Percentiles rank a stretch among this genome's conserved stretches.
These are phyloP conservation scores for Tridacna crocea DNA, from an alignment of 2,888 invertebrate species.

Conservation along the genomic window DNA sequence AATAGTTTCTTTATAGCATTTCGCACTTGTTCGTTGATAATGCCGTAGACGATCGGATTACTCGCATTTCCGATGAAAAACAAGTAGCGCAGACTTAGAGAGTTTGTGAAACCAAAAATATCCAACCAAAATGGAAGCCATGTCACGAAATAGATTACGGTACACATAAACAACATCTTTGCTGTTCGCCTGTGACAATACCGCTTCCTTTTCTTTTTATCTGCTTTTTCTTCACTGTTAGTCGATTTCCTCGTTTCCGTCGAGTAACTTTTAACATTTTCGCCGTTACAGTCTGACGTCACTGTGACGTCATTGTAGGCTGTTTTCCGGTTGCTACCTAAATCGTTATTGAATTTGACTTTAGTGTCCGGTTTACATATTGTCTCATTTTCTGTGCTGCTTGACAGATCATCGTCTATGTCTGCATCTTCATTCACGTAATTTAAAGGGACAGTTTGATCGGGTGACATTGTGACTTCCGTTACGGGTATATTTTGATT, in stretches of 20 bases:
- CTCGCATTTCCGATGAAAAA: constrained; percentile 75
- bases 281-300: constrained; percentile 14
- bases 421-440: not conserved
- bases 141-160: constrained; percentile 72
- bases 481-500: not conserved
- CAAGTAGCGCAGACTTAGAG: constrained; percentile 67
- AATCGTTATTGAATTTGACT: constrained; percentile 14
- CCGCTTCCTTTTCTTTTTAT: constrained; percentile 45
- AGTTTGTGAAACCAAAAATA: constrained; percentile 70
- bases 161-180: constrained; percentile 77
- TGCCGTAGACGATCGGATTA: constrained; percentile 76
- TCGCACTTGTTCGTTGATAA: constrained; percentile 71
- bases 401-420: not conserved
- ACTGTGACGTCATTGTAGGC: constrained; percentile 16
- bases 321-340: not conserved
- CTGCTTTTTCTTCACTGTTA: constrained; percentile 12
- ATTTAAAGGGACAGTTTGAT: not conserved
- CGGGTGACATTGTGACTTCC: not conserved
- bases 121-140: constrained; percentile 80
- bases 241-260: constrained; percentile 10
- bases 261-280: not conserved
- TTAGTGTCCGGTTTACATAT: constrained; percentile 8
- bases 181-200: constrained; percentile 69
- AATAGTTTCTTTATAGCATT: constrained; percentile 58
- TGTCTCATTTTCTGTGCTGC: constrained; percentile 6